Evolutionary conservation across 2,113 vertebrate genomes (phyloP).

Genomic region (Salvator merianae): DNA sequence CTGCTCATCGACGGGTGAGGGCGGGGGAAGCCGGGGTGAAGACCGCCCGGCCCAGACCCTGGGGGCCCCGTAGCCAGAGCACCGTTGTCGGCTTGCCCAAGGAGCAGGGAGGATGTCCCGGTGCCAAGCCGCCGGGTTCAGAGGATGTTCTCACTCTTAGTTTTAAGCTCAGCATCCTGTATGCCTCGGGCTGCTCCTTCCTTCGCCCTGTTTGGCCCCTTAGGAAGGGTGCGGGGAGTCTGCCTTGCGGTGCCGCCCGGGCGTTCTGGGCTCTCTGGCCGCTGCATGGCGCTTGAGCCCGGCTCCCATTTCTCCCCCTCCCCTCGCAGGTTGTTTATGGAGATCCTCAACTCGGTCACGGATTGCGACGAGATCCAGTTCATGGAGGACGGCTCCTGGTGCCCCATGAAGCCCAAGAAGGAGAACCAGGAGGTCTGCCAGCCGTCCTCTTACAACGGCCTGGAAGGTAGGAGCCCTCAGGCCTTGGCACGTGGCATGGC

Average conservation of each 20-base stretch:
- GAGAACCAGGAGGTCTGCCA: conserved; percentile 76
- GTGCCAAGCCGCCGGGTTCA: no score
- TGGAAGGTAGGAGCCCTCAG: conserved; percentile 61
- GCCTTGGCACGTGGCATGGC: background rate
- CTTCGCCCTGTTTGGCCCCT: no score
- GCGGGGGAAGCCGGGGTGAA: no score
- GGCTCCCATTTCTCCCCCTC: background rate
- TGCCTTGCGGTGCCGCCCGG: background rate
- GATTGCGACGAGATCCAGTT: conserved; percentile 82
- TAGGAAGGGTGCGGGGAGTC: no score
- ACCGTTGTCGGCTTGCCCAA: no score
- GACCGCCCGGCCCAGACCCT: no score
- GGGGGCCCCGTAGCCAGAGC: no score
- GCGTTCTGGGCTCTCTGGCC: background rate
- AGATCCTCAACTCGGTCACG: conserved; percentile 78
- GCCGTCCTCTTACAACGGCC: conserved; percentile 58
- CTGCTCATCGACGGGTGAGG: conserved; percentile 79
- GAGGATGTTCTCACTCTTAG: no score
- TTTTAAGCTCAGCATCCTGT: no score
- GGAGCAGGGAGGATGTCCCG: no score
- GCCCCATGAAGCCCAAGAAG: conserved; percentile 79
- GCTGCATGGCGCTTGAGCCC: no score
- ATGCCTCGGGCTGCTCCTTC: no score
- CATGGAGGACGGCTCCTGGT: conserved; percentile 81
- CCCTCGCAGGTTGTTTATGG: conserved; percentile 75